Base-by-base conservation (phyloP, 2,113 vertebrate genomes). In the Melanerpes aurifrons region DNA sequence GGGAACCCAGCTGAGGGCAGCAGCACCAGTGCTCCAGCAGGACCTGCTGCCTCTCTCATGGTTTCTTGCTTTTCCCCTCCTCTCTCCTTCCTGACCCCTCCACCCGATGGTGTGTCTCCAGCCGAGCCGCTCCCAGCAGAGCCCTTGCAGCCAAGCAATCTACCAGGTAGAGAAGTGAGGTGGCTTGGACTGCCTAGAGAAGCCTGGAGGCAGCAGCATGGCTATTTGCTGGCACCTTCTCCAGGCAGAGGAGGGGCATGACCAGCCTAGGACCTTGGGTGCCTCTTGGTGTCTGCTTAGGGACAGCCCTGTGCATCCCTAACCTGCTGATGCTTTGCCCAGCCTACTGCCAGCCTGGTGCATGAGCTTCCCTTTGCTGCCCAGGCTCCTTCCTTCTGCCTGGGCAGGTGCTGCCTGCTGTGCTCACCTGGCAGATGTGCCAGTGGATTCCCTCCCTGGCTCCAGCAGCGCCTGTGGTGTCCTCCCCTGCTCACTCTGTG, bases 91-190 rank as follows among this genome's bases (percentile, higher is more conserved):
- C 77, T 13, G 40, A 82, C 79, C 91, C 76, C 48, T 82, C 71
- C 32, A 10, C 69, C 84, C 7, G 84, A 95, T 0, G 93, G 78
- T 4, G 59, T 31, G 19, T 91, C 84, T 82, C 78, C 97, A 98
- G 97, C 96, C 6, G 73, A 96, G 91, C 89, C 19, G 32, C 96
- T 97, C 90, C 93, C 95, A 81, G 91, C 96, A 80, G 97, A 97
- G 93, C 95, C 95, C 95, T 97, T 93, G 93, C 90, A 96, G 87
- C 76, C 92, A 0, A 84, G 95, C 12, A 17, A 84, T 85, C 92
- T 84, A 94, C 87, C 96, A 97, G 97, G 97, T 97, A 97, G 97
- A 97, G 78, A 86, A 0, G 5, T 69, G 86, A 82, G 87, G 59
- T 4, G 2, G 87, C 54, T 83, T 35, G 76, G 64, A 40, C 75